Percentiles rank a stretch among this genome's conserved stretches.
These are phyloP conservation scores for Turritopsis rubra DNA, from an alignment of 30 jellyfish, hydroid and myxozoan species.

Conservation along the genomic window DNA sequence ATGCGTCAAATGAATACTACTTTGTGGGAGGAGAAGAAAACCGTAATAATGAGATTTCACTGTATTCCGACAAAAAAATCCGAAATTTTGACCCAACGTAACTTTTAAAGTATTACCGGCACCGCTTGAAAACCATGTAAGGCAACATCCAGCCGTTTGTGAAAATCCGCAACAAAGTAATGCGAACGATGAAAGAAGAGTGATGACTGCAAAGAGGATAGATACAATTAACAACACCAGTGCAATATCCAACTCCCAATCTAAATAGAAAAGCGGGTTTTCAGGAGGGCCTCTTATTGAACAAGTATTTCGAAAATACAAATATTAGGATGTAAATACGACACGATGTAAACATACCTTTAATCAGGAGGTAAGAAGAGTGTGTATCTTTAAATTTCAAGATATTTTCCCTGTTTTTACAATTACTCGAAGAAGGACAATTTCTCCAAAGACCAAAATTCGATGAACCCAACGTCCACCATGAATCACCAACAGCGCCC, in stretches of 20 bases:
- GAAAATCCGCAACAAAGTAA: not conserved
- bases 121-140: not conserved
- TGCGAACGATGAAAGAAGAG: not conserved
- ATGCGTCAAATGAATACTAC: no score
- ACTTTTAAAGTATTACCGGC: not conserved
- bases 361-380: not conserved
- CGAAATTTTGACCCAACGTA: no score
- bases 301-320: not conserved
- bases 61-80: no score
- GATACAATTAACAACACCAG: not conserved
- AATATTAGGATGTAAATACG: not conserved
- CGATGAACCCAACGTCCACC: not conserved
- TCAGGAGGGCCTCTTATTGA: no score
- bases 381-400: not conserved
- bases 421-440: not conserved
- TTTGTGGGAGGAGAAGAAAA: no score
- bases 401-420: not conserved
- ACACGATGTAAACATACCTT: not conserved
- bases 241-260: not conserved
- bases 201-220: not conserved
- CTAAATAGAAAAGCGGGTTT: no score
- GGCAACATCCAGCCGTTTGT: not conserved
- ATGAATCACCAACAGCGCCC: not conserved
- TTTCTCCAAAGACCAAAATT: not conserved
- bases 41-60: no score